A percentile compares a stretch with the other conserved stretches of the same genome.
phyloP scores from a whole-genome alignment of 1,140 invertebrate genomes.

The Drosophila neocordata region DNA sequence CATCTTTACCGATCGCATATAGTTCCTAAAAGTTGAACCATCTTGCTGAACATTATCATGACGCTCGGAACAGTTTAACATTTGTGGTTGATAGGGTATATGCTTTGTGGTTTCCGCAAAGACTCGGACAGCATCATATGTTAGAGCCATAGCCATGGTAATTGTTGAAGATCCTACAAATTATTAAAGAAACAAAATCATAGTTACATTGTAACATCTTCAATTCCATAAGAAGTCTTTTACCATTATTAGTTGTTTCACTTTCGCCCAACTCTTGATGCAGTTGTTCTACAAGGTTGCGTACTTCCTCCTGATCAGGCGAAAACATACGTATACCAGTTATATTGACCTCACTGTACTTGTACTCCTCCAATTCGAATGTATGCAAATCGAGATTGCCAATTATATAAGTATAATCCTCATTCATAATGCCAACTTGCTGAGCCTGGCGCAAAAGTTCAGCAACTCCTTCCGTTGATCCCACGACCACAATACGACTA shows the following conservation, averaged over 20 bases:
- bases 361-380: constrained; percentile 90
- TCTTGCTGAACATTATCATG: constrained; percentile 70
- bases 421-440: constrained; percentile 93
- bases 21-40: constrained; percentile 92
- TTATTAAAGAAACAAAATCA: not conserved
- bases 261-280: constrained; percentile 61
- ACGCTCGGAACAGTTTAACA: constrained; percentile 84
- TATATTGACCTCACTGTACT: constrained; percentile 92
- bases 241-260: constrained; percentile 50
- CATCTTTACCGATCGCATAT: constrained; percentile 85
- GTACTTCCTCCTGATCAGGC: constrained; percentile 80
- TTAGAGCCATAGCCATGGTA: constrained; percentile 87
- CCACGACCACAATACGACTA: constrained; percentile 90
- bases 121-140: constrained; percentile 90
- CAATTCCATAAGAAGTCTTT: not conserved
- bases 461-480: constrained; percentile 86
- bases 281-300: constrained; percentile 55
- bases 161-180: constrained; percentile 74
- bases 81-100: constrained; percentile 62
- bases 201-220: not conserved
- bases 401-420: constrained; percentile 89
- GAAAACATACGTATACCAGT: constrained; percentile 90
- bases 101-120: constrained; percentile 85
- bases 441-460: constrained; percentile 88
- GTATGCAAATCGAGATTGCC: constrained; percentile 92